A percentile compares a stretch with the other conserved stretches of the same genome.
Conservation (phyloP, 2,888 invertebrate species). For the Chrysodeixis includens region DNA sequence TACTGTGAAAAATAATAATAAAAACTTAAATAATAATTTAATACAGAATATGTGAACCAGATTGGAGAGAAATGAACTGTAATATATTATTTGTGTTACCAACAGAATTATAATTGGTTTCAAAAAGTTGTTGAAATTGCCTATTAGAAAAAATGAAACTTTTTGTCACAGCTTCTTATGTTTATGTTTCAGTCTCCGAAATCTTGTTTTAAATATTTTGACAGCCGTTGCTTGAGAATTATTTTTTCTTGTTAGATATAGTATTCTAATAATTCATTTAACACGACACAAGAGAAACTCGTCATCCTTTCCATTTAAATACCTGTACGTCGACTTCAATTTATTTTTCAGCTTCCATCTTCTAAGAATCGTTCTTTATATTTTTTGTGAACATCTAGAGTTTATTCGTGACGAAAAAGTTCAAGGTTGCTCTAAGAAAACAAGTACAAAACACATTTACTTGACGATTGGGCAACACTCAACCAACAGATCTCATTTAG, state of each 20-base stretch:
- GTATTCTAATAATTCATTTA: no score
- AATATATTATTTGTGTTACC: no score
- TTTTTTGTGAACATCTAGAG: neutral
- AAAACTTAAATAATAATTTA: neutral
- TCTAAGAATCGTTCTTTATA: constrained; percentile 1
- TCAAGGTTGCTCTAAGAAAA: constrained; percentile 2
- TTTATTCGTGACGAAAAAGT: constrained; percentile 4
- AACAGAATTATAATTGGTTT: no score
- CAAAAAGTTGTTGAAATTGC: no score
- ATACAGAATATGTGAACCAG: no score
- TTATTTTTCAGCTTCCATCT: neutral
- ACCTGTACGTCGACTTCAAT: constrained; percentile 2
- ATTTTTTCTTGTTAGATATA: no score
- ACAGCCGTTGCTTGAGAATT: no score
- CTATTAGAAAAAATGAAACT: no score
- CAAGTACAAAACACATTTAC: neutral
- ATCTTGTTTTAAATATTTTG: no score
- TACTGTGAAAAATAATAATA: neutral
- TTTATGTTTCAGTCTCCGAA: no score
- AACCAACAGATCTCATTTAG: constrained; percentile 41
- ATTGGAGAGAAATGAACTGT: no score
- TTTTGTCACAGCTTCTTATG: no score
- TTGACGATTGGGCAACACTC: constrained; percentile 27
- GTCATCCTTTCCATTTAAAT: neutral
- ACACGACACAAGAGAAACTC: neutral